Conservation (phyloP, 2,888 invertebrate species). For the Polymixis flavicincta region DNA sequence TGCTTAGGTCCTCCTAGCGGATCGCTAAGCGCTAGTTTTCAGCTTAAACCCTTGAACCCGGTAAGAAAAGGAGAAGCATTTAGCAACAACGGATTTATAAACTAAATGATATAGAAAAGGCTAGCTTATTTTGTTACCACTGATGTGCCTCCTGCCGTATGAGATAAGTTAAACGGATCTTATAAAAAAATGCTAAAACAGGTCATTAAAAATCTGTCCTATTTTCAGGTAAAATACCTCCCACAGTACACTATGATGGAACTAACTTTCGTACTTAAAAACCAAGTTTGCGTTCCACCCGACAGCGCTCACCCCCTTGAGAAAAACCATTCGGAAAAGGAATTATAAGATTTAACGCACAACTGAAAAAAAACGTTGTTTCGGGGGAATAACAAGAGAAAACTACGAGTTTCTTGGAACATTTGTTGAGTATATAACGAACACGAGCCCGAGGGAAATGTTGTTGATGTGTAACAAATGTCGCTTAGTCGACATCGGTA, state of each 20-base stretch:
- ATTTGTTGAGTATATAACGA: constrained; percentile 23
- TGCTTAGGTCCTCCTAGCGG: too few species aligned
- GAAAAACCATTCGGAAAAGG: constrained; percentile 20
- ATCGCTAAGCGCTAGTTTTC: too few species aligned
- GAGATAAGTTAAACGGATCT: not conserved
- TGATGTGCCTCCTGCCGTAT: too few species aligned
- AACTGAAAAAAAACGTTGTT: constrained; percentile 24
- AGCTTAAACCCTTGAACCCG: too few species aligned
- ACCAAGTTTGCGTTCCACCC: not conserved
- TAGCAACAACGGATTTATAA: too few species aligned
- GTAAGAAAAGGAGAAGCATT: too few species aligned
- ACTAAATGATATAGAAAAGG: too few species aligned
- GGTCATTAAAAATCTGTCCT: not conserved
- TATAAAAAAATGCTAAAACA: not conserved
- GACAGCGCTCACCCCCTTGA: constrained; percentile 12
- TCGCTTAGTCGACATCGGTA: not conserved
- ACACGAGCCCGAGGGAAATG: constrained; percentile 22
- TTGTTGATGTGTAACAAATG: not conserved
- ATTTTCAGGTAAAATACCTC: not conserved
- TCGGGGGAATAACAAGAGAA: constrained; percentile 9
- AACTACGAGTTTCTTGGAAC: constrained; percentile 12
- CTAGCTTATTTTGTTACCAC: too few species aligned
- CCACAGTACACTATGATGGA: not conserved
- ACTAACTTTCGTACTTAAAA: constrained; percentile 9
- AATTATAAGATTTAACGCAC: constrained; percentile 46